These are phyloP conservation scores for Psittacula echo DNA, from an alignment of 2,797 vertebrate genomes.

Conservation along the genomic window DNA sequence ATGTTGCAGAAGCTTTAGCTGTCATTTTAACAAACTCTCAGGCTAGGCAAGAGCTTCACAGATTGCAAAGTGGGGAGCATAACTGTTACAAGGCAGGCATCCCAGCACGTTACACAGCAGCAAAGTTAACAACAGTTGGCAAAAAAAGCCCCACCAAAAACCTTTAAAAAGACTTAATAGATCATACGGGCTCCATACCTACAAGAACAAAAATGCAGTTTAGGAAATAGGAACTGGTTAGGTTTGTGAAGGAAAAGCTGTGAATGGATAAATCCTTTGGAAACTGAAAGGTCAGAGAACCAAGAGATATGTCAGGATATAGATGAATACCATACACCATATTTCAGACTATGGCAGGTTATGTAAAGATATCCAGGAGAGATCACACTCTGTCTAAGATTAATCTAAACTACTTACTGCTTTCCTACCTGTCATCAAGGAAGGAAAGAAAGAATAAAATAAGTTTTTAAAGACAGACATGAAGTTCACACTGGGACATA, in stretches of 20 bases:
- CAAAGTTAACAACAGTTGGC: background rate
- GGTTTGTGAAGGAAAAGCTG: background rate
- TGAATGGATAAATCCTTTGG: background rate
- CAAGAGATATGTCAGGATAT: background rate
- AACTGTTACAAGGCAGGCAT: background rate
- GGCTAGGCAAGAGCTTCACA: background rate
- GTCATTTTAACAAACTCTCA: background rate
- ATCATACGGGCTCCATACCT: background rate
- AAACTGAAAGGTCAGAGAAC: background rate
- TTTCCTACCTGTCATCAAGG: background rate
- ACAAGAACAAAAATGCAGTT: background rate
- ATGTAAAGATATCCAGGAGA: background rate
- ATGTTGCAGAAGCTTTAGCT: background rate
- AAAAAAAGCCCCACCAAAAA: background rate
- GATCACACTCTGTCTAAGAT: background rate
- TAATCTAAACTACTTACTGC: background rate
- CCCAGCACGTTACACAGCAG: background rate
- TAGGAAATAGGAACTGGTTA: background rate
- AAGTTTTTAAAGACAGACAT: background rate
- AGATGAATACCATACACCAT: background rate
- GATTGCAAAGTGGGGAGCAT: background rate
- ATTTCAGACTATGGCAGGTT: background rate
- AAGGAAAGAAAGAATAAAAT: background rate
- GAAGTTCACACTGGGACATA: background rate
- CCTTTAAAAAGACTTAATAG: background rate